Base-by-base conservation (phyloP, 1,140 invertebrate species). In the Bombyx mori region DNA sequence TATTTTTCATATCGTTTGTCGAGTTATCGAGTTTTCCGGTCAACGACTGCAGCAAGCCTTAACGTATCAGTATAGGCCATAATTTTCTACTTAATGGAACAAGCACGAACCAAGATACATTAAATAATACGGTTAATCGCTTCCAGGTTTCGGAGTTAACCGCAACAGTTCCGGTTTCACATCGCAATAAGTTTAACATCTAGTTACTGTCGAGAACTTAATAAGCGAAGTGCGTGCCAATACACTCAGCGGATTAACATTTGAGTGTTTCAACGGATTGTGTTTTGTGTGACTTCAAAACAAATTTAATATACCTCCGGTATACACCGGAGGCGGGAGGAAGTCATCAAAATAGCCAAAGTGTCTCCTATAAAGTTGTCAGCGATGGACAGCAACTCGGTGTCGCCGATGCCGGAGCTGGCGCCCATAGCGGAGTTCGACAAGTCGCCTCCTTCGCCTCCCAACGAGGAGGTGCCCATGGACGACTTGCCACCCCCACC, bases 351-450 rank as follows among this genome's bases (percentile, higher is more conserved):
- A 79, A 66, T 72, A 70, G 80, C 68, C 79, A 89, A 89, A 79
- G 88, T 89, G 86, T 89, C 86, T 86, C 88, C 88, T 52, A 85
- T 89, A 73, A 89, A 89, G 82, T 74, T 89, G 74, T 86, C 86
- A 57, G 84, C 88, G 70, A 91, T 91, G 90, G 90, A 91, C 75
- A 90, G 88, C 77, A 90, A 90, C 76, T 90, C 90, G 60, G 90
- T 91, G 69, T 90, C 90, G 7, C 90, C 90, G 55, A 90, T 91
- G 90, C 90, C 90, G 50, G 90, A 91, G 66, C 71, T 90, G 73
- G 90, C 90, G 49, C 90, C 90, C 6, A 91, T 91, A 56, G 90
- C 90, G 9, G 90, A 91, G 80, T 91, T 91, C 67, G 90, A 91
- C 66, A 91, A 91, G 77, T 90, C 90, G 7, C 90, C 90, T 44